Evolutionary conservation across 2,113 vertebrate genomes (phyloP), one percentile per base, ranked within the genome.

Genomic region (Pogonocichla stellata): DNA sequence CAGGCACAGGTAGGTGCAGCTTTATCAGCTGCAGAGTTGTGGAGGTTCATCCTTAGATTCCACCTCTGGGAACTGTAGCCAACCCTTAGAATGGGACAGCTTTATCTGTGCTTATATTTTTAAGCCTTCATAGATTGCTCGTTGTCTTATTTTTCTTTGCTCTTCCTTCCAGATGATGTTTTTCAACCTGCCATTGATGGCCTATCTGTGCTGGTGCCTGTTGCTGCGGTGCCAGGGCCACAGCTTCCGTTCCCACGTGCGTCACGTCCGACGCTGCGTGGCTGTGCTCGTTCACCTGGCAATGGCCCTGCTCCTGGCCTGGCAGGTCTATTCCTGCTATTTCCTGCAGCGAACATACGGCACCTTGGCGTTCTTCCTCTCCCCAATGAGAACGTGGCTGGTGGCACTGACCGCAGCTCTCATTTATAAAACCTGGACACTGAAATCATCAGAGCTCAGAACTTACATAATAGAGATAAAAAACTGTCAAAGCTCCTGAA

Each of bases 181-280:
- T 97, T 99, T 99, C 97, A 99, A 99, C 97, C 96, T 99, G 93
- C 99, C 99, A 4, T 92, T 99, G 95, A 99, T 97, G 94, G 98
- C 90, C 87, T 99, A 99, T 90, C 97, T 99, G 69, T 99, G 99
- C 98, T 99, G 99, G 99, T 99, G 98, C 96, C 97, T 99, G 82
- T 92, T 98, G 64, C 98, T 98, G 78, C 98, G 99, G 19, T 98
- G 98, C 96, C 98, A 94, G 28, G 99, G 99, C 56, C 98, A 98
- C 96, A 97, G 95, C 96, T 99, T 99, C 92, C 91, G 80, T n/a
- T 99, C 99, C 45, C 99, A 99, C 92, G 72, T 99, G 61, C 81
- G 36, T 69, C 97, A 98, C 2, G 88, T 88, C 43, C 98, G 95
- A 79, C 93, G 70, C 83, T 90, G 94, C 69, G 15, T 85, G 93